These are phyloP conservation scores for Chouioia cunea DNA, from an alignment of 2,888 invertebrate genomes.

Conservation along the genomic window DNA sequence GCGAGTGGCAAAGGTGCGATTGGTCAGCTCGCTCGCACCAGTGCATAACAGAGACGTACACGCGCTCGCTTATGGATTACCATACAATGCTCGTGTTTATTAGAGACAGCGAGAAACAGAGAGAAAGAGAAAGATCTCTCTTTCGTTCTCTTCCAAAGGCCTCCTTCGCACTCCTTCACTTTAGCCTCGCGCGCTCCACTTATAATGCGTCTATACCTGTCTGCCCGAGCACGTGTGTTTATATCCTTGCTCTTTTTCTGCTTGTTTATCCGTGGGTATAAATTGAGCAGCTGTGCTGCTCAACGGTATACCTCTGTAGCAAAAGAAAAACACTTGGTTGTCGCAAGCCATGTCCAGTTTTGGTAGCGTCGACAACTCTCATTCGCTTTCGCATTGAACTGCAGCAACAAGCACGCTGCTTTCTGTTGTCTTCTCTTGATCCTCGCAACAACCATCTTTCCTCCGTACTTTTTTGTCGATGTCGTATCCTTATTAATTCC, in stretches of 20 bases:
- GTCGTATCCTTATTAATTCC: too few species aligned
- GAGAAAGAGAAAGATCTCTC: too few species aligned
- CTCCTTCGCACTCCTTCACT: constrained; percentile 39
- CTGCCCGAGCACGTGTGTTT: constrained; percentile 2
- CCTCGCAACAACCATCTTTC: background rate
- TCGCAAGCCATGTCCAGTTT: constrained; percentile 55
- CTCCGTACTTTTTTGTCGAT: background rate
- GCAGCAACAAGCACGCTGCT: background rate
- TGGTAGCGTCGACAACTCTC: constrained; percentile 58
- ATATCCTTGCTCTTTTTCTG: background rate
- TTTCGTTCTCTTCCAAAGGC: constrained; percentile 10
- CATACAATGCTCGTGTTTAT: constrained; percentile 62
- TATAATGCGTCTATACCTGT: constrained; percentile 4
- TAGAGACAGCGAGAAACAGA: constrained; percentile 50
- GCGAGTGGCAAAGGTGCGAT: constrained; percentile 7
- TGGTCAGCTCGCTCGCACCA: constrained; percentile 20
- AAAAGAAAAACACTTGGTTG: constrained; percentile 53
- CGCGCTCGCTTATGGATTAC: constrained; percentile 58
- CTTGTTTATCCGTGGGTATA: constrained; percentile 9
- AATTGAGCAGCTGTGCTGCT: constrained; percentile 34
- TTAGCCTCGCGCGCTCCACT: constrained; percentile 42
- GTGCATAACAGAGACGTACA: constrained; percentile 10
- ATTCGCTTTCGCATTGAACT: constrained; percentile 57
- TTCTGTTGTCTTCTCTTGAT: background rate
- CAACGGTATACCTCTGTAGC: constrained; percentile 27